Conservation (phyloP, 2,113 vertebrate genomes). For the Engystomops pustulosus region DNA sequence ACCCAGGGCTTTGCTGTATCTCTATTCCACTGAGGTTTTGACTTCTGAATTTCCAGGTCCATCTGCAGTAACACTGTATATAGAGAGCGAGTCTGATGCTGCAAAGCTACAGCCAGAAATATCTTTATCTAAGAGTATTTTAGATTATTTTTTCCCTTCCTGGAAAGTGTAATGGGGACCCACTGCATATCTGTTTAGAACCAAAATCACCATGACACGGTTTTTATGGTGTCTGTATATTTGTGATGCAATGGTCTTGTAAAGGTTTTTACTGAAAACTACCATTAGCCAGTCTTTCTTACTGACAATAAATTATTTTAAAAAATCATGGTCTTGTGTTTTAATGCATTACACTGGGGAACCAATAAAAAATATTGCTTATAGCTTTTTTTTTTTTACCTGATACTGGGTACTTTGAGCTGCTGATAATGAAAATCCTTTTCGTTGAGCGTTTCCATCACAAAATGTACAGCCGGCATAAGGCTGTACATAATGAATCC, state of each 20-base stretch:
- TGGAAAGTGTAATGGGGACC: constrained; percentile 89
- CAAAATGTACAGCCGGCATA: too few relatives aligned
- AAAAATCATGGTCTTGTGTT: constrained; percentile 71
- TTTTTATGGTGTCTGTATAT: constrained; percentile 95
- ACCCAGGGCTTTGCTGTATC: constrained; percentile 76
- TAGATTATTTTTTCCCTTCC: constrained; percentile 88
- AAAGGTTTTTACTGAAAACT: constrained; percentile 99
- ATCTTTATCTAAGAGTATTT: constrained; percentile 88
- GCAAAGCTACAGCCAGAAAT: constrained; percentile 76
- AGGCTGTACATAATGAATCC: too few relatives aligned
- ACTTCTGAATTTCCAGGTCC: constrained; percentile 70
- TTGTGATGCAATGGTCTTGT: constrained; percentile 96
- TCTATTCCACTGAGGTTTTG: constrained; percentile 67
- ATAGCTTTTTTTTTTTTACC: too few relatives aligned
- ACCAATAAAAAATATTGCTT: too few relatives aligned
- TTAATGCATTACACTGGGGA: background rate
- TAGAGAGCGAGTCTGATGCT: constrained; percentile 74
- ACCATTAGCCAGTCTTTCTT: constrained; percentile 98
- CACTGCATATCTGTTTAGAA: constrained; percentile 86
- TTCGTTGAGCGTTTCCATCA: too few relatives aligned
- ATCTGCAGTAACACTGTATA: constrained; percentile 76
- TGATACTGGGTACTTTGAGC: too few relatives aligned
- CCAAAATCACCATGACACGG: constrained; percentile 89
- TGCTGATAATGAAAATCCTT: too few relatives aligned
- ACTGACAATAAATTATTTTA: constrained; percentile 99